Evolutionary conservation across 2,797 vertebrate genomes (phyloP).

Genomic region (Rhincodon typus): DNA sequence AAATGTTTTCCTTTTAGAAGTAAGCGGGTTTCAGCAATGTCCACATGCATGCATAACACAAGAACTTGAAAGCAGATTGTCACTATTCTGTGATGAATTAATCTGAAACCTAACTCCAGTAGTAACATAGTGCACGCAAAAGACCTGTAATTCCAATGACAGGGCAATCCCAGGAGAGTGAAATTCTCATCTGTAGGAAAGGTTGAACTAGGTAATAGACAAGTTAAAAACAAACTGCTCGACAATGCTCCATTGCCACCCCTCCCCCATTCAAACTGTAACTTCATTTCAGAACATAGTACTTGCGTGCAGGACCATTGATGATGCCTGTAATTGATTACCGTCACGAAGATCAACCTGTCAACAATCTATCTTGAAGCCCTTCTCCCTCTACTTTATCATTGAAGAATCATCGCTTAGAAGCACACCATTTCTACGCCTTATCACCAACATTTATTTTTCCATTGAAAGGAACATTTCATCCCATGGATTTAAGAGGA

Average conservation of each 20-base stretch:
- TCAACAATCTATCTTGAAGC: background rate
- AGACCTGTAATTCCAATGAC: background rate
- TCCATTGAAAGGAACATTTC: background rate
- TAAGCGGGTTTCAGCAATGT: background rate
- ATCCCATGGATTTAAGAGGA: background rate
- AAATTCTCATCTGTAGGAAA: background rate
- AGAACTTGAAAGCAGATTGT: background rate
- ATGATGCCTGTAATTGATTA: background rate
- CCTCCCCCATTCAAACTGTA: background rate
- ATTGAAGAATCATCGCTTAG: background rate
- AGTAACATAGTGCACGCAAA: background rate
- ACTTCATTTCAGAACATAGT: background rate
- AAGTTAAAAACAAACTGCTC: background rate
- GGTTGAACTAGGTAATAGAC: background rate
- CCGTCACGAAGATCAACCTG: background rate
- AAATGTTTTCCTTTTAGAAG: background rate
- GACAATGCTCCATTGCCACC: background rate
- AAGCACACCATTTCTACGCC: background rate
- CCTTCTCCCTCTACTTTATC: background rate
- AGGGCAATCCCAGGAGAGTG: background rate
- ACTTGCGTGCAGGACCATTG: background rate
- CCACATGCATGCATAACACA: background rate
- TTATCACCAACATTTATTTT: too few species aligned
- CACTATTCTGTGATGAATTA: background rate
- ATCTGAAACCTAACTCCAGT: background rate